Conservation (phyloP, 2,797 vertebrate species). For the Micromesistius poutassou region DNA sequence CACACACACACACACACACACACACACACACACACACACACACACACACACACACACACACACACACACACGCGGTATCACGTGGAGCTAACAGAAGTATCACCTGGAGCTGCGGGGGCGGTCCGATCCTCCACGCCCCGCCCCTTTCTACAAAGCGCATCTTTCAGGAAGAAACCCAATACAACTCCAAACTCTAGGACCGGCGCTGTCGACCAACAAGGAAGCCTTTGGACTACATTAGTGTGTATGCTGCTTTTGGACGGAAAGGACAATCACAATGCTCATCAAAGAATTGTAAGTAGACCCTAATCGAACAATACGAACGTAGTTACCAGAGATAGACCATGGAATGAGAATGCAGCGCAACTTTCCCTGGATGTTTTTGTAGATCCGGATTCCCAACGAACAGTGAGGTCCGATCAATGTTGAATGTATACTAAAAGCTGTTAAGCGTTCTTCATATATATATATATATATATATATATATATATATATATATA, state of each 20-base stretch:
- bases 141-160: conserved; percentile 57
- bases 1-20: too few species aligned
- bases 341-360: not conserved
- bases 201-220: not conserved
- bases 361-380: not conserved
- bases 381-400: not conserved
- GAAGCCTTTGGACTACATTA: not conserved
- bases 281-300: conserved; percentile 78
- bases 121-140: conserved; percentile 73
- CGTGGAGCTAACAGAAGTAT: too few species aligned
- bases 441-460: not conserved
- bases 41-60: too few species aligned
- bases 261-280: conserved; percentile 50
- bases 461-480: too few species aligned
- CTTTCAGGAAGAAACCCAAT: conserved; percentile 58
- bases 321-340: not conserved
- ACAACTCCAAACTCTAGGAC: not conserved
- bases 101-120: conserved; percentile 46
- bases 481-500: too few species aligned
- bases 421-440: not conserved
- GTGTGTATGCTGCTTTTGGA: not conserved
- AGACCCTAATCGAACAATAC: not conserved
- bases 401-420: not conserved
- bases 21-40: too few species aligned
- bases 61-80: too few species aligned